phyloP scores from a whole-genome alignment of 1,140 invertebrate species.

The Lordiphosa stackelbergi region DNA sequence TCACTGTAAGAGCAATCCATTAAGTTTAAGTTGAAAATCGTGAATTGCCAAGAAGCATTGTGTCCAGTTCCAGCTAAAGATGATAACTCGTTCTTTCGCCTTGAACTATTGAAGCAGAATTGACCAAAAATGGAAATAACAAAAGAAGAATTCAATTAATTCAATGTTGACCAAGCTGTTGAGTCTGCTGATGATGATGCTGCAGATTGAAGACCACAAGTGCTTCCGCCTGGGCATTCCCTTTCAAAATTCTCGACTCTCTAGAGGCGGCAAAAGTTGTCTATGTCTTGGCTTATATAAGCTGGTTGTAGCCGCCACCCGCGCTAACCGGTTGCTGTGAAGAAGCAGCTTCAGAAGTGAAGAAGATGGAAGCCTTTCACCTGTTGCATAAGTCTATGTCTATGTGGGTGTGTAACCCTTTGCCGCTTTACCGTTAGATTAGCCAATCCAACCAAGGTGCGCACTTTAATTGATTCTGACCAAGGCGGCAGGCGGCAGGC shows the following conservation, averaged over 20 bases:
- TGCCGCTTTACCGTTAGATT: conserved; percentile 62
- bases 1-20: too few relatives aligned
- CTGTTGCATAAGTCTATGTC: conserved; percentile 34
- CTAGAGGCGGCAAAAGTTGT: conserved; percentile 19
- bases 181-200: conserved; percentile 8
- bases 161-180: conserved; percentile 23
- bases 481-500: conserved; percentile 10
- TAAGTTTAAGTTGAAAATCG: too few relatives aligned
- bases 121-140: conserved; percentile 1
- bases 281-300: conserved; percentile 58
- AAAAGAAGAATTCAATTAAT: not conserved
- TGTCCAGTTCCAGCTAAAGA: not conserved
- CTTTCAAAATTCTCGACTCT: conserved; percentile 30
- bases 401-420: conserved; percentile 6
- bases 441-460: conserved; percentile 47
- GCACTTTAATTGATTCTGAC: conserved; percentile 66
- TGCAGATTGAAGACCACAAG: conserved; percentile 31
- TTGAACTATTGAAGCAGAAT: conserved; percentile 33
- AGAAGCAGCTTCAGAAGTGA: conserved; percentile 27
- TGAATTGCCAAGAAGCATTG: too few relatives aligned
- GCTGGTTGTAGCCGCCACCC: not conserved
- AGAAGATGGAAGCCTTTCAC: conserved; percentile 37
- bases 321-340: conserved; percentile 11
- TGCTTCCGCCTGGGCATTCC: conserved; percentile 39
- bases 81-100: conserved; percentile 19